Conservation (phyloP, 2,113 vertebrate species). For the Micronycteris hirsuta region DNA sequence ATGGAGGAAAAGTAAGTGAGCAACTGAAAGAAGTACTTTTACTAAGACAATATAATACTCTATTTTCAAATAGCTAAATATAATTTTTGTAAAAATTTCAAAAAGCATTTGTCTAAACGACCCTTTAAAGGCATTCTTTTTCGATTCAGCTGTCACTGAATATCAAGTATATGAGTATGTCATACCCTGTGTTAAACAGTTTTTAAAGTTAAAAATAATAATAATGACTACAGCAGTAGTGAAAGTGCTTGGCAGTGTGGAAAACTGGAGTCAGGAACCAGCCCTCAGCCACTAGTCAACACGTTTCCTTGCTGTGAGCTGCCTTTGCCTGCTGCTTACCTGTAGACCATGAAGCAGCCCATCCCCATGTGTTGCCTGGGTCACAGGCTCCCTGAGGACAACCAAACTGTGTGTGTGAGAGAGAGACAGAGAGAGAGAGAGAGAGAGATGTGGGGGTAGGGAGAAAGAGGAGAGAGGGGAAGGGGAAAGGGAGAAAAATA, state of each 20-base stretch:
- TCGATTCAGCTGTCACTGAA: not conserved
- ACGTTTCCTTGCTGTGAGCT: not conserved
- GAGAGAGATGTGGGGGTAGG: too few relatives aligned
- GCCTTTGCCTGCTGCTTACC: not conserved
- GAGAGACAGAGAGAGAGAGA: not conserved
- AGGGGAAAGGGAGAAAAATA: not conserved
- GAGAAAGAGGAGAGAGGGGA: not conserved
- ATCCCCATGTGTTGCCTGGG: not conserved
- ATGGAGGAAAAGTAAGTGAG: not conserved
- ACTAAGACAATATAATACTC: not conserved
- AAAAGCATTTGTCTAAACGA: slow-evolving; percentile 31
- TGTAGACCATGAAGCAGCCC: not conserved
- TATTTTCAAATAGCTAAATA: slow-evolving; percentile 40
- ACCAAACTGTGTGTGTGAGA: not conserved
- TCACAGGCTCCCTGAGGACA: slow-evolving; percentile 5
- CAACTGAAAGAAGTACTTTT: not conserved
- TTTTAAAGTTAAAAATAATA: not conserved
- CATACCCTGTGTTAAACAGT: not conserved
- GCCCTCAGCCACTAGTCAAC: not conserved
- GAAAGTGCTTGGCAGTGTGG: not conserved
- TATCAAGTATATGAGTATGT: not conserved
- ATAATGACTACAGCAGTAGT: not conserved
- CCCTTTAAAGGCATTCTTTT: slow-evolving; percentile 44
- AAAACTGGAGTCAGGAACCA: not conserved
- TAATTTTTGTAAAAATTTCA: slow-evolving; percentile 23